These are phyloP conservation scores for Peromyscus eremicus DNA, from an alignment of 2,797 vertebrate genomes.

Conservation along the genomic window DNA sequence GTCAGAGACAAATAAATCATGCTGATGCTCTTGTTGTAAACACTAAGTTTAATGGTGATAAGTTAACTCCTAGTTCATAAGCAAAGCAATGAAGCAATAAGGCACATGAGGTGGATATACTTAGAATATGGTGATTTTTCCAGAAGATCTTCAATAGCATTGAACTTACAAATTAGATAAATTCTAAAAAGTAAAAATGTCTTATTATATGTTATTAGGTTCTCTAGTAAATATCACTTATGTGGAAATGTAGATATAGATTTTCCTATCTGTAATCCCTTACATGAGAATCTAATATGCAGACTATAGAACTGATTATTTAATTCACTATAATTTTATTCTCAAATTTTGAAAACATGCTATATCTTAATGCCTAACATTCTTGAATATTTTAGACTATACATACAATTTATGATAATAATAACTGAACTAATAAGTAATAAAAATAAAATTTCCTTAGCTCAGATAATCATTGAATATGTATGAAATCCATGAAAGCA, in stretches of 20 bases:
- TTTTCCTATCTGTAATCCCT: conserved; percentile 5
- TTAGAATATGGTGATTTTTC: background rate
- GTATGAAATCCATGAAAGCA: conserved; percentile 79
- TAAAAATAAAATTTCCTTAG: conserved; percentile 77
- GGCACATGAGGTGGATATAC: background rate
- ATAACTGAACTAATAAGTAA: conserved; percentile 70
- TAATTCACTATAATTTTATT: conserved; percentile 34
- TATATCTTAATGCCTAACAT: conserved; percentile 58
- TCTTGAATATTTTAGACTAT: conserved; percentile 62
- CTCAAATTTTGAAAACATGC: conserved; percentile 52
- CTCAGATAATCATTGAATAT: conserved; percentile 80
- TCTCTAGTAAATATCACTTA: background rate
- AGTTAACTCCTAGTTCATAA: background rate
- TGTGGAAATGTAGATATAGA: background rate
- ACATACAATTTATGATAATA: conserved; percentile 65
- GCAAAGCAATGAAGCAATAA: conserved; percentile 9
- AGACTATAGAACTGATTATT: background rate
- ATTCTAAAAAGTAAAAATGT: conserved; percentile 8
- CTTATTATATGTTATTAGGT: background rate
- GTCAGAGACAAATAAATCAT: background rate
- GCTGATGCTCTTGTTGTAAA: background rate
- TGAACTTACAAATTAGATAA: conserved; percentile 48
- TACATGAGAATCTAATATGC: conserved; percentile 22
- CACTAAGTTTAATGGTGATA: conserved; percentile 19
- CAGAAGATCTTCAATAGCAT: background rate